Evolutionary conservation across 2,888 invertebrate genomes (phyloP), one percentile per base, ranked within the genome.

Genomic region (Bhutanitis thaidina): DNA sequence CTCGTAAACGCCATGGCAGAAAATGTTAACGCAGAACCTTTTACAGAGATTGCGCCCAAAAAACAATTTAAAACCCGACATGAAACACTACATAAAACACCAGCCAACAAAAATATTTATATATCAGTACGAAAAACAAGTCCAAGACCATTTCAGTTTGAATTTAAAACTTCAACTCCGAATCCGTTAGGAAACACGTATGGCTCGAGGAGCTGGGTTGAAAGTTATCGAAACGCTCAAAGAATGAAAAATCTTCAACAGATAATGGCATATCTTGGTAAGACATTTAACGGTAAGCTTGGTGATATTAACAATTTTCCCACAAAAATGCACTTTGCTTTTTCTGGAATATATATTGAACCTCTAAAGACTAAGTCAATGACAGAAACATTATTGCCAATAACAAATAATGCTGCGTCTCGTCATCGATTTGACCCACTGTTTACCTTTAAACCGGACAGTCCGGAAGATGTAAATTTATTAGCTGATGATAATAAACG

Each of bases 401-500:
- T 43, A n/a, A 8, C 15, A 8, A 47, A 39, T 3, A n/a, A 15
- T 53, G 55, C 66, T 1, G 74, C 29, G 54, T 68, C 65, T 2
- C 85, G 82, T 53, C 83, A 85, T 49, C 72, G 79, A 50, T 72
- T 80, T 40, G 94, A 95, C 69, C 94, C 94, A 13, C 90, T 95
- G 56, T 92, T 91, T 66, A 91, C 90, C 1, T 95, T 91, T 64
- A 95, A 94, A 68, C 95, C 95, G 0, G 92, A 92, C 52, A 93
- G 92, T 57, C 94, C 94, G 0, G 91, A 93, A 30, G 95, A 95
- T 49, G 91, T 95, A 0, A 95, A 95, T 77, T 79, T 94, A 35
- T 67, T 95, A 58, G 94, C 94, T 2, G 91, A 93, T 47, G 71
- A 73, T 15, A 75, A 73, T 49, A 57, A 78, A 5, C 69, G 78